Conservation (phyloP, 2,888 invertebrate genomes). For the Willowsia nigromaculata region DNA sequence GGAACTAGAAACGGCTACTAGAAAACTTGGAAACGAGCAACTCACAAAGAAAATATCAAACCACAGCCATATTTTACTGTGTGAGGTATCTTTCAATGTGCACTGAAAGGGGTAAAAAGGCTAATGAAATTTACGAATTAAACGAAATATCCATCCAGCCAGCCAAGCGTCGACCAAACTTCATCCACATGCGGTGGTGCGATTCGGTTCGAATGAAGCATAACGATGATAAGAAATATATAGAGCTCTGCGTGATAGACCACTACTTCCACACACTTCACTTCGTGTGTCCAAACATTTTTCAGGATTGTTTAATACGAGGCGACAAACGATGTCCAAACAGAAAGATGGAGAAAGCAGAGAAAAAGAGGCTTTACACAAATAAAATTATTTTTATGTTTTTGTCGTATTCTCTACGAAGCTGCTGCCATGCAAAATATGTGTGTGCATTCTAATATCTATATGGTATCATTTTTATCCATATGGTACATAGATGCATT, state of each 20-base stretch:
- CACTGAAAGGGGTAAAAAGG: neutral
- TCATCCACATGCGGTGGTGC: neutral
- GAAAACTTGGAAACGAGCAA: neutral
- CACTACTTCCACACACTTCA: neutral
- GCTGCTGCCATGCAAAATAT: constrained; percentile 10
- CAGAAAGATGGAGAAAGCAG: neutral
- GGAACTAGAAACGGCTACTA: neutral
- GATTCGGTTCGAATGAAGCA: neutral
- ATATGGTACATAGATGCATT: too few species aligned
- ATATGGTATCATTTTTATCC: neutral
- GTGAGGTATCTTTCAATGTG: neutral
- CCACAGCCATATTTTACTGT: neutral
- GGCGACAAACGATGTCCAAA: neutral
- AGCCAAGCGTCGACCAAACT: neutral
- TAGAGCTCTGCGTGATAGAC: neutral
- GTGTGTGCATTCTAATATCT: neutral
- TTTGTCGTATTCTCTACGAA: constrained; percentile 11
- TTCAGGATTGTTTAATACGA: neutral
- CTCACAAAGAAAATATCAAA: neutral
- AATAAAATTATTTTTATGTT: constrained; percentile 42
- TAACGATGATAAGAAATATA: neutral
- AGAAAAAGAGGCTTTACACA: neutral
- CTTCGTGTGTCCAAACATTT: neutral
- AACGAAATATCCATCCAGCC: constrained; percentile 45
- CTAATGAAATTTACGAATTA: constrained; percentile 67